Evolutionary conservation across 2,888 invertebrate genomes (phyloP), one percentile per base, ranked within the genome.

Genomic region (Mimumesa dahlbomi): DNA sequence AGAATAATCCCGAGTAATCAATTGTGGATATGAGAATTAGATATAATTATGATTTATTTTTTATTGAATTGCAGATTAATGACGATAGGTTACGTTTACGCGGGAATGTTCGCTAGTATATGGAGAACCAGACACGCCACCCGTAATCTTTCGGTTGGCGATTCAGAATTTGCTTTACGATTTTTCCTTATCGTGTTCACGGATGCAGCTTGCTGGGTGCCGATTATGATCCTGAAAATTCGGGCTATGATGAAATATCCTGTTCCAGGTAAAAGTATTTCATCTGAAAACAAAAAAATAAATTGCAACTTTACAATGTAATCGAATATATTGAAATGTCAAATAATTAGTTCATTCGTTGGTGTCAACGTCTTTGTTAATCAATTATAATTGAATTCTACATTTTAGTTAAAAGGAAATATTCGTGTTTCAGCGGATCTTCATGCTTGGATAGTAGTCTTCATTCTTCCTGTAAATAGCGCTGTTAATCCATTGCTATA

Each of bases 141-240:
- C n/a, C n/a, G n/a, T n/a, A n/a, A n/a, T n/a, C 83, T 92, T 25
- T 91, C 92, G 13, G 87, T 91, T 31, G 90, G 92, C 21, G 94
- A 94, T 77, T 92, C 92, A 67, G 93, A 93, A 77, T 92, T 94
- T 82, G 93, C 93, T 0, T 88, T 93, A 18, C 88, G 93, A 70
- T 94, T 94, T 85, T 94, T 94, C 83, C 91, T 94, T 81, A 94
- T 94, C 73, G 94, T 94, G 0, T 83, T 94, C 21, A 93, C 94
- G 0, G 93, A 94, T 83, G 92, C 92, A n/a, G 86, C 92, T 56
- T 94, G 94, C 83, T 94, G 94, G 94, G 91, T 92, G 11, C 94
- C 94, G 5, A 93, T 94, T 52, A 93, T 94, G 34, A 83, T 91
- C 21, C 90, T 93, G 62, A 94, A 94, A 86, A 90, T 93, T 46